These are phyloP conservation scores for Megastigmus dorsalis DNA, from an alignment of 2,888 invertebrate species.

Conservation along the genomic window DNA sequence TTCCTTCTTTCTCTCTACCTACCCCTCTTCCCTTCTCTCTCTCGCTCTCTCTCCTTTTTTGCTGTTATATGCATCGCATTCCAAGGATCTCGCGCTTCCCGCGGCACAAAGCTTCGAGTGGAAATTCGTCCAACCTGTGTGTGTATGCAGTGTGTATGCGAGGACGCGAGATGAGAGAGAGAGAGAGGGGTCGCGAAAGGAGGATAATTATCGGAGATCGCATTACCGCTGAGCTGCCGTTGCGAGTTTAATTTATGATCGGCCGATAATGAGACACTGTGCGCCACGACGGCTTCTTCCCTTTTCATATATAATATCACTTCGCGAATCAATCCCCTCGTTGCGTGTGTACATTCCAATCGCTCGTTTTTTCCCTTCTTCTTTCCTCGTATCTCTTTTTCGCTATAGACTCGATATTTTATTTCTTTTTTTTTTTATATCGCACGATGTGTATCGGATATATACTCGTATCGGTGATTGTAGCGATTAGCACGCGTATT, in stretches of 20 bases:
- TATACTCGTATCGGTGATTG: slow-evolving; percentile 4
- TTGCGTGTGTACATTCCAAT: background rate
- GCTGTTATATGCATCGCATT: slow-evolving; percentile 27
- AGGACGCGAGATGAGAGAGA: background rate
- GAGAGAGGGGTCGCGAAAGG: background rate
- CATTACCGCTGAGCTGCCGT: slow-evolving; percentile 63
- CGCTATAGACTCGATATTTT: no score
- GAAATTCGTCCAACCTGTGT: slow-evolving; percentile 3
- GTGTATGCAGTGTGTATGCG: background rate
- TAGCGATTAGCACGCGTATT: background rate
- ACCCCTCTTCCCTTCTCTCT: background rate
- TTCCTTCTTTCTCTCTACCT: slow-evolving; percentile 2
- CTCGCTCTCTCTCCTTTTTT: background rate
- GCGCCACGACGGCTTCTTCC: background rate
- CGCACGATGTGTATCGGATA: background rate
- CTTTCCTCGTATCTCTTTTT: background rate
- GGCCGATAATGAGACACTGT: slow-evolving; percentile 52
- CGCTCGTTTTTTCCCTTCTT: background rate
- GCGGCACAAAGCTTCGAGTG: background rate
- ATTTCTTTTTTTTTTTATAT: background rate
- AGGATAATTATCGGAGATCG: slow-evolving; percentile 65
- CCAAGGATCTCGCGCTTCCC: slow-evolving; percentile 7
- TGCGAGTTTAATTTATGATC: slow-evolving; percentile 63
- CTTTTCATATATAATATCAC: no score
- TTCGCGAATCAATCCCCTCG: background rate